phyloP scores from a whole-genome alignment of 2,888 invertebrate species.

The Calameuta idolon region DNA sequence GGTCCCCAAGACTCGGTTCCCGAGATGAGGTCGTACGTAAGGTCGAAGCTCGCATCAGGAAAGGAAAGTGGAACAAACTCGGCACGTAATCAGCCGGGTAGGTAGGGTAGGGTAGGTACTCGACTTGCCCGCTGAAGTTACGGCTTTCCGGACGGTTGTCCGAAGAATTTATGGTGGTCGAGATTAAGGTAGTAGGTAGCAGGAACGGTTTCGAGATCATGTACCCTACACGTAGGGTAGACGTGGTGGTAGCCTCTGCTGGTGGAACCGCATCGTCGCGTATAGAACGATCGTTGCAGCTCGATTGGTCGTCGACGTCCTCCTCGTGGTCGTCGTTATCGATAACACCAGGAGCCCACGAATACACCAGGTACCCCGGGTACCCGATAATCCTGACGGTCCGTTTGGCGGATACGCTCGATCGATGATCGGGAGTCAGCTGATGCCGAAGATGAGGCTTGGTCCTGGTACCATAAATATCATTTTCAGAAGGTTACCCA shows the following conservation, averaged over 20 bases:
- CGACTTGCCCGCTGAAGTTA: conserved; percentile 47
- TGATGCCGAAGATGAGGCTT: neutral
- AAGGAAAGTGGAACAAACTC: neutral
- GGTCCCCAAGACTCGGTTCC: neutral
- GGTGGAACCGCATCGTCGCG: neutral
- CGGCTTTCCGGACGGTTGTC: conserved; percentile 54
- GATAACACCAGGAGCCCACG: neutral
- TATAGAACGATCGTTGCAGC: neutral
- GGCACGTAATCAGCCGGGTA: neutral
- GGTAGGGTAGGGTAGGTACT: neutral
- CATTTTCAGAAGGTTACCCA: neutral
- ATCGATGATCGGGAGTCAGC: neutral
- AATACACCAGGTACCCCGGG: neutral
- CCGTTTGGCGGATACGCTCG: neutral
- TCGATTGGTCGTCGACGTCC: neutral
- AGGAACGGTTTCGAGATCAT: neutral
- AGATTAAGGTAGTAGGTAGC: conserved; percentile 7
- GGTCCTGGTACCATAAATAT: neutral
- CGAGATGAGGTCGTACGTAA: neutral
- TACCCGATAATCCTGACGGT: neutral
- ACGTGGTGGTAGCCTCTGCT: neutral
- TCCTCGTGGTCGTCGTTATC: neutral
- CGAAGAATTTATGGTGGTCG: conserved; percentile 34
- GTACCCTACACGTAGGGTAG: neutral
- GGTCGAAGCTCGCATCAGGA: neutral